phyloP scores from a whole-genome alignment of 2,113 vertebrate species.

The Eclectus roratus region DNA sequence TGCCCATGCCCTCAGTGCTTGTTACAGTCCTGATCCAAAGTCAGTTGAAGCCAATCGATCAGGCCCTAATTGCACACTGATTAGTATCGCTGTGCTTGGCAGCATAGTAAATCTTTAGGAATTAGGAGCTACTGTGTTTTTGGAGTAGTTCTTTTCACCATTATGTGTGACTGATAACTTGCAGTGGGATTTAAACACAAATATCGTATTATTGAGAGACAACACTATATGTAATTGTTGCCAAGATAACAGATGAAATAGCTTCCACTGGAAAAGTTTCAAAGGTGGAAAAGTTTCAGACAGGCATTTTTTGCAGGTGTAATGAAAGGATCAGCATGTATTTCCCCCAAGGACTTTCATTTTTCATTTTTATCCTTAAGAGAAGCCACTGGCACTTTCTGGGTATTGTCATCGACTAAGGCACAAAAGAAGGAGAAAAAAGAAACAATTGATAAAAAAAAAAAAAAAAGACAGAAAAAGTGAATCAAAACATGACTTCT shows the following conservation, averaged over 20 bases:
- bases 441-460: slow-evolving; percentile 63
- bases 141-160: slow-evolving; percentile 32
- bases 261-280: slow-evolving; percentile 67
- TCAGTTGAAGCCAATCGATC: slow-evolving; percentile 57
- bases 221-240: slow-evolving; percentile 40
- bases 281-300: slow-evolving; percentile 69
- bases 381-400: slow-evolving; percentile 65
- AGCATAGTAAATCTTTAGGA: slow-evolving; percentile 57
- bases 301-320: slow-evolving; percentile 57
- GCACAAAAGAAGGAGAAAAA: slow-evolving; percentile 64
- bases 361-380: slow-evolving; percentile 69
- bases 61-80: slow-evolving; percentile 56
- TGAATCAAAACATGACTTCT: slow-evolving; percentile 74
- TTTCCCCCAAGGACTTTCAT: slow-evolving; percentile 67
- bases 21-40: slow-evolving; percentile 58
- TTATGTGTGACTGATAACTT: slow-evolving; percentile 30
- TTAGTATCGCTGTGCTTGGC: slow-evolving; percentile 51
- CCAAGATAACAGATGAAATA: slow-evolving; percentile 64
- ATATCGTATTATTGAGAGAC: slow-evolving; percentile 15
- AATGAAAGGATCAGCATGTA: slow-evolving; percentile 70
- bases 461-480: slow-evolving; percentile 53
- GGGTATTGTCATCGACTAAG: slow-evolving; percentile 65
- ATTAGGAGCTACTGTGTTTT: slow-evolving; percentile 36
- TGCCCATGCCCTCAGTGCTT: background rate
- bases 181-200: slow-evolving; percentile 46